Percentiles rank a stretch among this genome's conserved stretches.
Conservation (phyloP, 1,140 invertebrate genomes). For the Caenorhabditis latens region DNA sequence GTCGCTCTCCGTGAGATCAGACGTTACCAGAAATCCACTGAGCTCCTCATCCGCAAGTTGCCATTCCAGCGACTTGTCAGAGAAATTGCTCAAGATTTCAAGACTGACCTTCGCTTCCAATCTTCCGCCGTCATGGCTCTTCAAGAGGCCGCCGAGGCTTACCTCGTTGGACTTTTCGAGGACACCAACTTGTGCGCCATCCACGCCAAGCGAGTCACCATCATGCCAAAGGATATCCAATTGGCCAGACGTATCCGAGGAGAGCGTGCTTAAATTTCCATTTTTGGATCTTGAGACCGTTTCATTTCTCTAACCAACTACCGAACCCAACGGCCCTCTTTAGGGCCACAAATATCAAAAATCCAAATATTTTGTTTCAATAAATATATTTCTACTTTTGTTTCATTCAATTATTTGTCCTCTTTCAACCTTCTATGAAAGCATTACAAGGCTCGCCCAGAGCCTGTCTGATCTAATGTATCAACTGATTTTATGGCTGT, state of each 20-base stretch:
- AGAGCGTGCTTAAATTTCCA: slow-evolving; percentile 80
- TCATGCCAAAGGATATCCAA: slow-evolving; percentile 96
- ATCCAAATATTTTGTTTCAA: background rate
- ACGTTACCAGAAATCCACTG: slow-evolving; percentile 83
- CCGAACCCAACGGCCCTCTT: slow-evolving; percentile 70
- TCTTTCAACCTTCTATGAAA: background rate
- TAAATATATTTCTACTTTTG: background rate
- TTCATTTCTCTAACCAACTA: background rate
- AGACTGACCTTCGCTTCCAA: slow-evolving; percentile 86
- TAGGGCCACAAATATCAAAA: slow-evolving; percentile 65
- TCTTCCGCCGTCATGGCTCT: slow-evolving; percentile 85
- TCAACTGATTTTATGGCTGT: too few relatives aligned
- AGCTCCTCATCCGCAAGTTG: slow-evolving; percentile 82
- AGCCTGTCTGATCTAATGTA: too few relatives aligned
- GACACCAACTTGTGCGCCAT: slow-evolving; percentile 93
- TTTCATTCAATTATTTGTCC: background rate
- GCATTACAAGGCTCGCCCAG: too few relatives aligned
- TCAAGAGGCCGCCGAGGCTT: slow-evolving; percentile 89
- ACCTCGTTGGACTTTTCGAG: slow-evolving; percentile 88
- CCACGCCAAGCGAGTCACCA: slow-evolving; percentile 92
- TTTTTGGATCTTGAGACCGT: background rate
- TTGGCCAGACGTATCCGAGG: slow-evolving; percentile 83
- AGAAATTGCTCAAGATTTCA: slow-evolving; percentile 87
- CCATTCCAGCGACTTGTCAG: slow-evolving; percentile 79
- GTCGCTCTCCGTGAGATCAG: slow-evolving; percentile 72